Percentiles rank a stretch among this genome's conserved stretches.
Conservation (phyloP, 2,888 invertebrate species). For the Argynnis bischoffii region DNA sequence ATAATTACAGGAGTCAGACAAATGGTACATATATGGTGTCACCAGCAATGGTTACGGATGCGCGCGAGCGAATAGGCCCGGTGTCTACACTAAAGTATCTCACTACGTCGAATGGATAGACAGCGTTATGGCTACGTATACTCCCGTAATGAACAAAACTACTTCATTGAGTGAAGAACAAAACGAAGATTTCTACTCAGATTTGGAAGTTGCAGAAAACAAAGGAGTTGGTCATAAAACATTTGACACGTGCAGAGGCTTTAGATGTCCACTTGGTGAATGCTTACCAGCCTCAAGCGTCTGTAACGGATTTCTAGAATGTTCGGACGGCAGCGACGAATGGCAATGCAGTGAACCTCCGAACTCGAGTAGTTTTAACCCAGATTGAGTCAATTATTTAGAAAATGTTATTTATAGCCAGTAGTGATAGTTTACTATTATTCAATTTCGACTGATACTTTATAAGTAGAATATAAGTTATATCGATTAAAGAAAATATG, state of each 20-base stretch:
- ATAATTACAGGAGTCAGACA: conserved; percentile 67
- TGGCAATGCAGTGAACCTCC: conserved; percentile 76
- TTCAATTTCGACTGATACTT: conserved; percentile 77
- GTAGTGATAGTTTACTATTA: conserved; percentile 56
- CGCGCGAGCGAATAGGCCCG: conserved; percentile 89
- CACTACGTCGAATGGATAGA: conserved; percentile 89
- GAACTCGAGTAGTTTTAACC: conserved; percentile 56
- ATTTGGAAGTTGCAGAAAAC: conserved; percentile 72
- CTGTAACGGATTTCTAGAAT: conserved; percentile 90
- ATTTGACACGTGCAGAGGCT: conserved; percentile 83
- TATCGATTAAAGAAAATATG: conserved; percentile 15
- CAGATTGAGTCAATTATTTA: conserved; percentile 53
- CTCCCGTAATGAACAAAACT: conserved; percentile 52
- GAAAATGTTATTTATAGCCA: conserved; percentile 57
- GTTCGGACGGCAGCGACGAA: conserved; percentile 89
- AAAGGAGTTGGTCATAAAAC: conserved; percentile 52
- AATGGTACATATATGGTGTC: conserved; percentile 84
- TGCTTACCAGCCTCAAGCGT: conserved; percentile 87
- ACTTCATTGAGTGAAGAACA: conserved; percentile 44
- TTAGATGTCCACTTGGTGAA: conserved; percentile 89
- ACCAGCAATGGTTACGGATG: conserved; percentile 92
- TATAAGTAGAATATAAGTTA: conserved; percentile 61
- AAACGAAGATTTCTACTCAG: conserved; percentile 65
- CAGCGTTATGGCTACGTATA: conserved; percentile 71
- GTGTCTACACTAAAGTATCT: conserved; percentile 90